phyloP scores from a whole-genome alignment of 2,797 vertebrate genomes.

The Borostomias antarcticus region DNA sequence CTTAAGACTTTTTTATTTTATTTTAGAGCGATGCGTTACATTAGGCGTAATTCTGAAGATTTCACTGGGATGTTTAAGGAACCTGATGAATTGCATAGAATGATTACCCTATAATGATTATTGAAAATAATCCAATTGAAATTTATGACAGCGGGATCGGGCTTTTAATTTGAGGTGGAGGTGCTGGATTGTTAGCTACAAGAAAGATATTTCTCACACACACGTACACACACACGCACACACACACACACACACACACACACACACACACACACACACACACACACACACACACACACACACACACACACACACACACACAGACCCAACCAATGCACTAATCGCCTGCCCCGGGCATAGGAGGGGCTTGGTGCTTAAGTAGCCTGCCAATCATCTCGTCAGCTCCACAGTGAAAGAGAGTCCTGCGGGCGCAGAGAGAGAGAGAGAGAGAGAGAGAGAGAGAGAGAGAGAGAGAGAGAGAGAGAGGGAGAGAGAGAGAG shows the following conservation, averaged over 20 bases:
- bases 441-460: too few species aligned
- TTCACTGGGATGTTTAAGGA: slow-evolving; percentile 68
- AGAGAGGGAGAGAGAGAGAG: too few species aligned
- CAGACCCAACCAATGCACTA: slow-evolving; percentile 85
- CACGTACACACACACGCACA: slow-evolving; percentile 25
- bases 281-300: slow-evolving; percentile 26
- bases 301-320: slow-evolving; percentile 49
- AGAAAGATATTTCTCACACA: slow-evolving; percentile 3
- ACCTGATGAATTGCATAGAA: too few species aligned
- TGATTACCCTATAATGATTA: too few species aligned
- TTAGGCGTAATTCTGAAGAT: slow-evolving; percentile 42
- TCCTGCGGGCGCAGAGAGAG: too few species aligned
- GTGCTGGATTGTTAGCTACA: neutral
- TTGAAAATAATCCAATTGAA: too few species aligned
- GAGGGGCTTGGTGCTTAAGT: slow-evolving; percentile 92
- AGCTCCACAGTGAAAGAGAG: slow-evolving; percentile 95
- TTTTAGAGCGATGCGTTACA: slow-evolving; percentile 47
- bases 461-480: too few species aligned
- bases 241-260: slow-evolving; percentile 44
- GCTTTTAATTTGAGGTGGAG: neutral
- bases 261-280: slow-evolving; percentile 37
- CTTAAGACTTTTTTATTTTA: slow-evolving; percentile 51
- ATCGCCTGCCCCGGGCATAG: slow-evolving; percentile 89
- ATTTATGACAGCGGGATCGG: too few species aligned
- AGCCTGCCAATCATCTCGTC: slow-evolving; percentile 98